Conservation (phyloP, 2,888 invertebrate species). For the Mesoligia furuncula region DNA sequence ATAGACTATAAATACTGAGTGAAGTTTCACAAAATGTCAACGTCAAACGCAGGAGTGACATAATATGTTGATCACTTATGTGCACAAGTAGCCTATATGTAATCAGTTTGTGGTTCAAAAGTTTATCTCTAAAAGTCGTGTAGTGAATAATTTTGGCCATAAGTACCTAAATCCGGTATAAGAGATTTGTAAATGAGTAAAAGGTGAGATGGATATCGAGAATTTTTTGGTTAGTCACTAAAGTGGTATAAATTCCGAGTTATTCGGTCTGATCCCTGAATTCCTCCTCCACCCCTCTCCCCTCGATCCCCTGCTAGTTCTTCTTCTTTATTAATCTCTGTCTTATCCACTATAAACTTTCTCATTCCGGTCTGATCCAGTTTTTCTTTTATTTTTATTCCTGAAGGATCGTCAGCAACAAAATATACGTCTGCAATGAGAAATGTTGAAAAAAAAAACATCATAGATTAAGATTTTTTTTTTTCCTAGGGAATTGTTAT, state of each 20-base stretch:
- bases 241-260: not conserved
- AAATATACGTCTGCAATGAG: no score
- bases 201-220: not conserved
- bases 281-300: no score
- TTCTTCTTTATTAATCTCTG: no score
- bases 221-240: not conserved
- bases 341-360: no score
- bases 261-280: no score
- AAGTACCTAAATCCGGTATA: conserved; percentile 7
- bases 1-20: conserved; percentile 20
- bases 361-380: no score
- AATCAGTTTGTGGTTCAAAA: conserved; percentile 20
- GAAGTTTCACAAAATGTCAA: conserved; percentile 50
- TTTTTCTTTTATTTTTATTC: no score
- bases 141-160: conserved; percentile 32
- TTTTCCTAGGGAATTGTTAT: not conserved
- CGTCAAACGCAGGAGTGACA: conserved; percentile 17
- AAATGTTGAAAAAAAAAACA: not conserved
- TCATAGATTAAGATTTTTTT: not conserved
- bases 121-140: conserved; percentile 14
- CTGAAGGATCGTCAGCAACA: no score
- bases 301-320: no score
- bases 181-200: conserved; percentile 9
- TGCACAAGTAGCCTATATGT: conserved; percentile 41
- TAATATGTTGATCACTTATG: conserved; percentile 37